Evolutionary conservation across 2,113 vertebrate species (phyloP).

Genomic region (Scytalopus superciliaris): DNA sequence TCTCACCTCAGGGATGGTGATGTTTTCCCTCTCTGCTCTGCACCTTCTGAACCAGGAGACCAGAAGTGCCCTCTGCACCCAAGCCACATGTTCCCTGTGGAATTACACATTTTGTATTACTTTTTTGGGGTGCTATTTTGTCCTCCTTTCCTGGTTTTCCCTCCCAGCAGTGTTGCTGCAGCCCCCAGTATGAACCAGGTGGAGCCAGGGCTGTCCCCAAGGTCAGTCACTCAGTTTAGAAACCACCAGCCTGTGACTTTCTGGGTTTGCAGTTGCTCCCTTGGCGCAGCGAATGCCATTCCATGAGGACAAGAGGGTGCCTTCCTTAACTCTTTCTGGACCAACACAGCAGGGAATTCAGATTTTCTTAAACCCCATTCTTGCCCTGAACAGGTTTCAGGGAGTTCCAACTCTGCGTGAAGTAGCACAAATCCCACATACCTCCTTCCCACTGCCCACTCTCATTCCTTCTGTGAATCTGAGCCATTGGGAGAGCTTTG

Average conservation of each 20-base stretch:
- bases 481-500: not conserved
- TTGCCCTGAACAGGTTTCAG: not conserved
- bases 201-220: not conserved
- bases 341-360: not conserved
- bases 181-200: not conserved
- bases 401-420: not conserved
- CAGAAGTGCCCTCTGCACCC: not conserved
- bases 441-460: rapidly evolving
- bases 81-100: not conserved
- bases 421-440: not conserved
- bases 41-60: not conserved
- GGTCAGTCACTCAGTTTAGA: not conserved
- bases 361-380: not conserved
- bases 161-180: not conserved
- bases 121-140: not conserved
- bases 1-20: not conserved
- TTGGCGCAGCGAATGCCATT: not conserved
- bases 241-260: not conserved
- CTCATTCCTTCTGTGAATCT: not conserved
- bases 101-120: not conserved
- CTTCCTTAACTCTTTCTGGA: not conserved
- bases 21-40: not conserved
- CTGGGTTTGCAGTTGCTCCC: not conserved
- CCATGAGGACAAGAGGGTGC: rapidly evolving
- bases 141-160: not conserved